phyloP scores from a whole-genome alignment of 2,113 vertebrate species.

The Motacilla alba region DNA sequence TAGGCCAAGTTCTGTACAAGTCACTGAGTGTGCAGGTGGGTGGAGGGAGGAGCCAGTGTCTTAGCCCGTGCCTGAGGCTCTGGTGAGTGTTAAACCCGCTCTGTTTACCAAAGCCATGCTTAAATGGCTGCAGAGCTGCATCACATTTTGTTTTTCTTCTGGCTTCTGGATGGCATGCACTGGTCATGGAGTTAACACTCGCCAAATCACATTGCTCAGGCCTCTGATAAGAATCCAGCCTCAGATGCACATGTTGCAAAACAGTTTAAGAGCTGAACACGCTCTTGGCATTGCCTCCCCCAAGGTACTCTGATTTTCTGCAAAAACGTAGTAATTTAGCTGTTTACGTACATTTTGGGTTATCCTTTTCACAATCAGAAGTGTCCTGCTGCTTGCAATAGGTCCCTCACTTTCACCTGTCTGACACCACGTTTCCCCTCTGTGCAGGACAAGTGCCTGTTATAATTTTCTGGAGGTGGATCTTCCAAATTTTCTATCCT shows the following conservation, averaged over 20 bases:
- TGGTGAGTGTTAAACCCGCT: neutral
- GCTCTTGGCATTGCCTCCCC: neutral
- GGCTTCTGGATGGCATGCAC: neutral
- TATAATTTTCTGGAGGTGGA: neutral
- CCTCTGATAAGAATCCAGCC: conserved; percentile 2
- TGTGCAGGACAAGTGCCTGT: neutral
- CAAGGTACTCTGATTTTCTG: conserved; percentile 8
- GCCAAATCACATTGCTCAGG: neutral
- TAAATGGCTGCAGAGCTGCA: conserved; percentile 13
- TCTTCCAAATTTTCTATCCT: neutral
- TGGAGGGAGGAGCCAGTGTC: conserved; percentile 32
- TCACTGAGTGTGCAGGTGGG: conserved; percentile 18
- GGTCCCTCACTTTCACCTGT: neutral
- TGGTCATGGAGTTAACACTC: conserved; percentile 20
- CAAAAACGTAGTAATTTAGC: neutral
- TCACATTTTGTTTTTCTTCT: conserved; percentile 41
- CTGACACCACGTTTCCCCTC: neutral
- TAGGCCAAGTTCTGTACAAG: conserved; percentile 1
- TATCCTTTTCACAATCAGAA: neutral
- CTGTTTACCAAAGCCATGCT: conserved; percentile 28
- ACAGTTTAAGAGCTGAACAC: neutral
- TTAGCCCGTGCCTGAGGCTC: neutral
- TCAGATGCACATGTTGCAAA: neutral
- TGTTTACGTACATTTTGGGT: neutral
- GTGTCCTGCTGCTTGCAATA: neutral